These are phyloP conservation scores for Genyomyrus donnyi DNA, from an alignment of 2,113 vertebrate species.

Conservation along the genomic window DNA sequence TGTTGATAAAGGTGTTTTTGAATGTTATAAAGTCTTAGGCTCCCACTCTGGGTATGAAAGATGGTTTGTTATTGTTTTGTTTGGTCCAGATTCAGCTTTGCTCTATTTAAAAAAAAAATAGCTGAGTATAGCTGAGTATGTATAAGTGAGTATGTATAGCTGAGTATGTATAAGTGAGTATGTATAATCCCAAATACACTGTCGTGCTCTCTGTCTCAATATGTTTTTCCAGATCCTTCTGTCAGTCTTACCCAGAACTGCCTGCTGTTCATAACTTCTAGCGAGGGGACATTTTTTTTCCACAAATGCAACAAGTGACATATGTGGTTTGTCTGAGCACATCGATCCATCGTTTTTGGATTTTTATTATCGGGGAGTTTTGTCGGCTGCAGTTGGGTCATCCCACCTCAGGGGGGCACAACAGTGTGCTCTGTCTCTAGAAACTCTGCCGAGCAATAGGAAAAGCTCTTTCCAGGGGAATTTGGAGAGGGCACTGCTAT, in stretches of 20 bases:
- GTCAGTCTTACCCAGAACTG: not conserved
- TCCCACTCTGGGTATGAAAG: slow-evolving; percentile 28
- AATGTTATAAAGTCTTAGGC: not conserved
- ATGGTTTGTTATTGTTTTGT: slow-evolving; percentile 42
- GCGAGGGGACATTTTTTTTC: not conserved
- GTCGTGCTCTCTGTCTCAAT: not conserved
- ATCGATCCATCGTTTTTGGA: not conserved
- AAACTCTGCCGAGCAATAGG: not conserved
- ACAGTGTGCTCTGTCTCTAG: not conserved
- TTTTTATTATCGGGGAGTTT: not conserved
- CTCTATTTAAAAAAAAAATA: slow-evolving; percentile 12
- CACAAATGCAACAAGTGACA: not conserved
- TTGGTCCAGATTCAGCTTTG: slow-evolving; percentile 34
- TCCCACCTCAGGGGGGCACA: slow-evolving; percentile 20
- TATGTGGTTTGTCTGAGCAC: not conserved
- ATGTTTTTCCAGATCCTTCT: not conserved
- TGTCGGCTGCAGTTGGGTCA: not conserved
- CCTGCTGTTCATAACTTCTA: not conserved
- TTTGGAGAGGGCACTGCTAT: not conserved
- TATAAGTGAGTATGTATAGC: not conserved
- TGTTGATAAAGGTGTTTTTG: slow-evolving; percentile 28
- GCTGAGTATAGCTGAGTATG: not conserved
- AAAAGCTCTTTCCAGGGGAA: not conserved
- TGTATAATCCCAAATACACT: not conserved
- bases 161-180: not conserved